Conservation (phyloP, 2,888 invertebrate species). For the Leptinotarsa tumamoca region DNA sequence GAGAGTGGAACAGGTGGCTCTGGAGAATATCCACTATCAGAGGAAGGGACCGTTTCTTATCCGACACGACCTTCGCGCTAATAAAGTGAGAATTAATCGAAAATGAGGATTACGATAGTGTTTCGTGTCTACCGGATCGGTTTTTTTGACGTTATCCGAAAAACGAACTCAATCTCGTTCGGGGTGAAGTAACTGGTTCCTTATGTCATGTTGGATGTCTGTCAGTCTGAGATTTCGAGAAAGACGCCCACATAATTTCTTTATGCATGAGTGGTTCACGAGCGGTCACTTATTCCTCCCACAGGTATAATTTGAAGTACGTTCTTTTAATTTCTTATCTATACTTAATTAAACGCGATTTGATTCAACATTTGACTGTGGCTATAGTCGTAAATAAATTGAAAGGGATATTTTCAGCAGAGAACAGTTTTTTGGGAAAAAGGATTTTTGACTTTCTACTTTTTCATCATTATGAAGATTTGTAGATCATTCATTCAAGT, state of each 20-base stretch:
- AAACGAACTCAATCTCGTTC: neutral
- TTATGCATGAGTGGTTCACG: no score
- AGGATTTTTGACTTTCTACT: no score
- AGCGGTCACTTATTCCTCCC: no score
- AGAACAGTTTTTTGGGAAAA: no score
- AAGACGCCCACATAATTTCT: neutral
- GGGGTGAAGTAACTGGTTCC: neutral
- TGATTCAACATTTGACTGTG: no score
- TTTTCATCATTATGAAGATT: no score
- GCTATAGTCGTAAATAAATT: no score
- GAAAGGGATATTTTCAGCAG: no score
- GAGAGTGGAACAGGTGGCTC: slow-evolving; percentile 53
- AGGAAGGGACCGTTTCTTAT: slow-evolving; percentile 43
- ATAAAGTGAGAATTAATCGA: slow-evolving; percentile 45
- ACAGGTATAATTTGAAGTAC: no score
- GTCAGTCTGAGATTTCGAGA: neutral
- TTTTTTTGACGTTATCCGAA: neutral
- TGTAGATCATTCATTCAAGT: no score
- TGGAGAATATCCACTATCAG: slow-evolving; percentile 29
- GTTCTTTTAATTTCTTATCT: no score
- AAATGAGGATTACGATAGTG: slow-evolving; percentile 25
- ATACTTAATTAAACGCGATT: no score
- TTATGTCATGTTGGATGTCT: neutral
- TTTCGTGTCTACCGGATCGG: slow-evolving; percentile 8
- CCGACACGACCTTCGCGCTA: slow-evolving; percentile 40